Percentiles rank a stretch among this genome's conserved stretches.
Evolutionary conservation across 2,797 vertebrate species (phyloP).

Genomic region (Malurus splendens): DNA sequence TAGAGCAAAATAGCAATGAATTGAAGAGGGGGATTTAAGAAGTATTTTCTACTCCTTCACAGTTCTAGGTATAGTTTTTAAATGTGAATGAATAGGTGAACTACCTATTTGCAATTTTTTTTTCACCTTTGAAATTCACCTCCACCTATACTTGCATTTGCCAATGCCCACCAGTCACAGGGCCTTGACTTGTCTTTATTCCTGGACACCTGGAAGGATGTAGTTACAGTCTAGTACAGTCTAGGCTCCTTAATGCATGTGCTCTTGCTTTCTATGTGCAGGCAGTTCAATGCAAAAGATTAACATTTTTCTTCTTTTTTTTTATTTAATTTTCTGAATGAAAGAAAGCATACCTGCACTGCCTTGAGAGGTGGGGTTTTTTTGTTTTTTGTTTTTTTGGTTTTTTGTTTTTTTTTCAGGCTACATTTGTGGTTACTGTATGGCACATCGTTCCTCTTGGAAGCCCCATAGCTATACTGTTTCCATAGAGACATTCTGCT

Average conservation of each 20-base stretch:
- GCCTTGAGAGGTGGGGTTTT: background rate
- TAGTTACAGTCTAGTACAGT: background rate
- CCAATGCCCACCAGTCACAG: background rate
- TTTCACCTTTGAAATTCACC: background rate
- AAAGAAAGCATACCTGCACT: fast-evolving
- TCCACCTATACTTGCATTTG: background rate
- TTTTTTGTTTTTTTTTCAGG: background rate
- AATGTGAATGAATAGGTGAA: background rate
- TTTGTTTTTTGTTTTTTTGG: background rate
- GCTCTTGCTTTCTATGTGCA: background rate
- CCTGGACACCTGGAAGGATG: background rate
- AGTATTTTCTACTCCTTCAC: background rate
- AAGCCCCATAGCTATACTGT: background rate
- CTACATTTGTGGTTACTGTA: background rate
- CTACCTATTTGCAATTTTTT: background rate
- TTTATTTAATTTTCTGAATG: background rate
- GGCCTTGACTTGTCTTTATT: background rate
- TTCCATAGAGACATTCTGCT: slow-evolving; percentile 49
- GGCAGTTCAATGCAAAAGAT: background rate
- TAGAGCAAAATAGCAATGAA: background rate
- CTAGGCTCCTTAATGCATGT: background rate
- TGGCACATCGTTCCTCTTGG: background rate
- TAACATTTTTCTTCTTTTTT: background rate
- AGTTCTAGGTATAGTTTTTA: background rate
- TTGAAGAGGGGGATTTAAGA: background rate